A percentile compares a stretch with the other conserved stretches of the same genome.
These are phyloP conservation scores for Eudasyphora cyanicolor DNA, from an alignment of 2,888 invertebrate genomes.

Conservation along the genomic window DNA sequence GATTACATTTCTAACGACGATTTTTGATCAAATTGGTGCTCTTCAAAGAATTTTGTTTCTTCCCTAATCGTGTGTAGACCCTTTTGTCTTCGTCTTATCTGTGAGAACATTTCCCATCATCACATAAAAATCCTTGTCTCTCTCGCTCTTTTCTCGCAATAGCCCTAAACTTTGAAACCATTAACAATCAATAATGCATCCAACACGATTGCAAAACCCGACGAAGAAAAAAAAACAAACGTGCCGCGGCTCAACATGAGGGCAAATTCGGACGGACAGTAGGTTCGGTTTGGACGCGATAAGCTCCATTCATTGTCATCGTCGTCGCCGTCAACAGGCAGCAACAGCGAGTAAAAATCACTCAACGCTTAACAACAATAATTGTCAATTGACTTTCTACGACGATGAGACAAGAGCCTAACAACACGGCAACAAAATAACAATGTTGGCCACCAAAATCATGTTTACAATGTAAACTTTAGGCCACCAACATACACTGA, in stretches of 20 bases:
- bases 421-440: slow-evolving; percentile 8
- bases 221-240: slow-evolving; percentile 48
- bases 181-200: slow-evolving; percentile 63
- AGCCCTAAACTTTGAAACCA: slow-evolving; percentile 53
- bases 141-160: slow-evolving; percentile 24
- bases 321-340: neutral
- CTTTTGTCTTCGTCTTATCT: no score
- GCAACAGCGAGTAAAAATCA: slow-evolving; percentile 52
- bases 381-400: slow-evolving; percentile 78
- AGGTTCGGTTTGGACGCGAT: no score
- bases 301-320: neutral
- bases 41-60: no score
- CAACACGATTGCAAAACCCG: slow-evolving; percentile 56
- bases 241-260: slow-evolving; percentile 6
- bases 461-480: slow-evolving; percentile 42
- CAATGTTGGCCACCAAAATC: slow-evolving; percentile 63
- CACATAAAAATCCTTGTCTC: neutral
- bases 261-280: no score
- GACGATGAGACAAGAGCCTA: slow-evolving; percentile 39
- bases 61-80: no score
- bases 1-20: no score
- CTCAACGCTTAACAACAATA: slow-evolving; percentile 67
- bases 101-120: slow-evolving; percentile 18
- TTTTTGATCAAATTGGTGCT: no score
- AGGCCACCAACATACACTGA: no score